Percentiles rank a stretch among this genome's conserved stretches.
These are phyloP conservation scores for Nomada ferruginata DNA, from an alignment of 2,888 invertebrate genomes.

Conservation along the genomic window DNA sequence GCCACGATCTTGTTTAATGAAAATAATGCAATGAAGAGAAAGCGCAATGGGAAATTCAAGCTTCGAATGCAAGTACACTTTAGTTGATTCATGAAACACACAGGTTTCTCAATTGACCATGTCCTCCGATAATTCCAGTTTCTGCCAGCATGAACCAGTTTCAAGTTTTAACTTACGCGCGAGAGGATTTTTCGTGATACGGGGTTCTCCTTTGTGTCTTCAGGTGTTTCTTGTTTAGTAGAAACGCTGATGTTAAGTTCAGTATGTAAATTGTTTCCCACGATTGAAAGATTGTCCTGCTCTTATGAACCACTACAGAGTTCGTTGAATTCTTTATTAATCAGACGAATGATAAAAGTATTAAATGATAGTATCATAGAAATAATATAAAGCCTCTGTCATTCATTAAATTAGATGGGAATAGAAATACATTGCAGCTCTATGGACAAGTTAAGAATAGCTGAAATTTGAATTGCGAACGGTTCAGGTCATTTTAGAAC, in stretches of 20 bases:
- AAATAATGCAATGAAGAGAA: too few species aligned
- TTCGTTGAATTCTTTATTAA: neutral
- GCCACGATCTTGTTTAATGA: too few species aligned
- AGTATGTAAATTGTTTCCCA: neutral
- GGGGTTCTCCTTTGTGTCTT: too few species aligned
- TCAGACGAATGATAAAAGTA: neutral
- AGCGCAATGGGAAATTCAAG: too few species aligned
- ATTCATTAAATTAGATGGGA: neutral
- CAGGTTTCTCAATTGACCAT: slow-evolving; percentile 44
- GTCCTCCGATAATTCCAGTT: slow-evolving; percentile 52
- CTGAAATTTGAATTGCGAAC: neutral
- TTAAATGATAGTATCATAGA: too few species aligned
- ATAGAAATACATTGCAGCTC: neutral
- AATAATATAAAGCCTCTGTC: too few species aligned
- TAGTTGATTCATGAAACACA: slow-evolving; percentile 39
- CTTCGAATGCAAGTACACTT: slow-evolving; percentile 2
- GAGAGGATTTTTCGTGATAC: slow-evolving; percentile 15
- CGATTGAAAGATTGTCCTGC: neutral
- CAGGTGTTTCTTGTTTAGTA: too few species aligned
- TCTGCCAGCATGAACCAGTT: slow-evolving; percentile 34
- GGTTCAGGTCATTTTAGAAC: too few species aligned
- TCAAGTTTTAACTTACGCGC: slow-evolving; percentile 17
- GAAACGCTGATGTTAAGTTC: neutral
- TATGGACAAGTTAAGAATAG: neutral
- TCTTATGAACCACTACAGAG: too few species aligned